phyloP scores from a whole-genome alignment of 1,140 invertebrate genomes.

The Calephelis nemesis region DNA sequence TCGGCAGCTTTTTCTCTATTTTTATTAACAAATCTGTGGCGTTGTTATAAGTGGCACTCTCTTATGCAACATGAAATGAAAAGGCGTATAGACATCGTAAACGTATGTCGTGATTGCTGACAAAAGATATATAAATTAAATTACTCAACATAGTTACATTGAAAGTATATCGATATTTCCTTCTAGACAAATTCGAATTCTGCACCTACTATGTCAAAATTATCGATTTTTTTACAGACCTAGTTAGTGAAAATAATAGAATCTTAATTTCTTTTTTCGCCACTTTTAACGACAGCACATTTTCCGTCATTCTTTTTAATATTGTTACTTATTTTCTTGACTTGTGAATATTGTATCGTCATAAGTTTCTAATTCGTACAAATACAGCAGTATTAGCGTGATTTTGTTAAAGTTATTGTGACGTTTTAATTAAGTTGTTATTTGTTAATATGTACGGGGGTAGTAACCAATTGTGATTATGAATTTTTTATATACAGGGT shows the following conservation, averaged over 20 bases:
- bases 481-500: conserved; percentile 19
- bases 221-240: neutral
- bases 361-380: conserved; percentile 74
- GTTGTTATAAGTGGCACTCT: conserved; percentile 14
- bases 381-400: conserved; percentile 78
- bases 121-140: conserved; percentile 6
- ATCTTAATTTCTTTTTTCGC: neutral
- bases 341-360: conserved; percentile 62
- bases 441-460: conserved; percentile 65
- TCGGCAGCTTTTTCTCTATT: conserved; percentile 27
- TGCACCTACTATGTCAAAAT: neutral
- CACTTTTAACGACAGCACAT: conserved; percentile 13
- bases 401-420: conserved; percentile 78
- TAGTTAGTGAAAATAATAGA: too few relatives aligned
- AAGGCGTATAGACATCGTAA: neutral
- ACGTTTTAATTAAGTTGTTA: conserved; percentile 77
- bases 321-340: conserved; percentile 47
- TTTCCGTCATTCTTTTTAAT: neutral
- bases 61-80: conserved; percentile 8
- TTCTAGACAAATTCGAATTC: neutral
- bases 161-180: neutral
- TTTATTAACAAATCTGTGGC: conserved; percentile 18
- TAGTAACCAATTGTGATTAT: conserved; percentile 19
- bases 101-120: conserved; percentile 7
- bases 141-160: neutral